phyloP scores from a whole-genome alignment of 1,140 invertebrate genomes.

The Drosophila malerkotliana region DNA sequence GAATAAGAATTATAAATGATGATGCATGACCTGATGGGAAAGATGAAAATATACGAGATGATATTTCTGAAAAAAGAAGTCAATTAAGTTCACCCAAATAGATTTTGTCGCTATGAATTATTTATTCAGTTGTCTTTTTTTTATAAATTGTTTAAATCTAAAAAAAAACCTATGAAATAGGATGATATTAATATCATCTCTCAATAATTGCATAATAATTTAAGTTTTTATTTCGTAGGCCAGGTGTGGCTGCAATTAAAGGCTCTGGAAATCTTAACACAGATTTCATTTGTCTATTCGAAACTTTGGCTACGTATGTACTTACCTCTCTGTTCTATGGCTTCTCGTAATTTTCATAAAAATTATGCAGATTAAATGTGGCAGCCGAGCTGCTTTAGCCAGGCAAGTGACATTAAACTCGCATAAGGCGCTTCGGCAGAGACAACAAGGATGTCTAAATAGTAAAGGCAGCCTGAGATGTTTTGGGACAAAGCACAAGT shows the following conservation, averaged over 20 bases:
- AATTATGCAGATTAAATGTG: slow-evolving; percentile 82
- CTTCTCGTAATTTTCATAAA: slow-evolving; percentile 61
- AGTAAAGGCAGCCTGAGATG: slow-evolving; percentile 68
- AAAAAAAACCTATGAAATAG: too few species aligned
- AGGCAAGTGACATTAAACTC: slow-evolving; percentile 73
- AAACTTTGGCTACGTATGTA: background rate
- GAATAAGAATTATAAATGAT: background rate
- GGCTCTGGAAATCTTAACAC: background rate
- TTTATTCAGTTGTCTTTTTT: too few species aligned
- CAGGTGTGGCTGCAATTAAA: slow-evolving; percentile 28
- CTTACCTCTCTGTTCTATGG: background rate
- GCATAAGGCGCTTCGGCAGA: slow-evolving; percentile 52
- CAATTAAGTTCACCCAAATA: too few species aligned
- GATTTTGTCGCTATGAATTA: too few species aligned
- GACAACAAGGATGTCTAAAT: slow-evolving; percentile 73
- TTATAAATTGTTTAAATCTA: too few species aligned
- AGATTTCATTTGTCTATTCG: slow-evolving; percentile 10
- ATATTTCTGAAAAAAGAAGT: too few species aligned
- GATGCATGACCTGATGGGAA: too few species aligned
- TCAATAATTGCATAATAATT: background rate
- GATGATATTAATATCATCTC: too few species aligned
- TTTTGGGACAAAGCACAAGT: slow-evolving; percentile 62
- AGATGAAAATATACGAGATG: too few species aligned
- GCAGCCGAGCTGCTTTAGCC: slow-evolving; percentile 56
- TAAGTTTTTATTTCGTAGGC: slow-evolving; percentile 26